Evolutionary conservation across 2,888 invertebrate species (phyloP).

Genomic region (Erebia ligea): DNA sequence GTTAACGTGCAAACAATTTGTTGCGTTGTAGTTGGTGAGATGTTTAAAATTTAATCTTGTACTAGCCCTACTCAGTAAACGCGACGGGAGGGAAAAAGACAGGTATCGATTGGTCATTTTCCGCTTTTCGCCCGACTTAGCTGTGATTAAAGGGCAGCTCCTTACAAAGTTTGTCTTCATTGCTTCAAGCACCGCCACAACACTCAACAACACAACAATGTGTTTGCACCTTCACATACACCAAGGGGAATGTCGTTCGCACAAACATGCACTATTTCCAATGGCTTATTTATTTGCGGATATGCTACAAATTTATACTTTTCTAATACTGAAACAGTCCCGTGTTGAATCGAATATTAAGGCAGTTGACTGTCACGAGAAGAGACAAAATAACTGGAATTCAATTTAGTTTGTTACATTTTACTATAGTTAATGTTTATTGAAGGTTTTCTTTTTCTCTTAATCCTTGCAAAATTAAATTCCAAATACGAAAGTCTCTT

Average conservation of each 20-base stretch:
- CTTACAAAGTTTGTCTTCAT: too few relatives aligned
- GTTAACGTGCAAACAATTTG: constrained; percentile 18
- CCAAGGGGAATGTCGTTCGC: constrained; percentile 44
- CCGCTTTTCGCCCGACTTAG: too few relatives aligned
- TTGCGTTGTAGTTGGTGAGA: background rate
- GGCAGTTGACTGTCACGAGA: constrained; percentile 25
- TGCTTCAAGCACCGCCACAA: too few relatives aligned
- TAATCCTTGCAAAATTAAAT: background rate
- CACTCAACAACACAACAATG: too few relatives aligned
- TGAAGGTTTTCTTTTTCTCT: background rate
- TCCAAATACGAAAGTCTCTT: constrained; percentile 3
- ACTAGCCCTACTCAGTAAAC: too few relatives aligned
- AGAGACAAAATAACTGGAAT: background rate
- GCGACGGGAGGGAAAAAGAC: too few relatives aligned
- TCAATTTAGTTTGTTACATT: background rate
- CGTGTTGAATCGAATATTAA: constrained; percentile 41
- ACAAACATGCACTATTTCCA: constrained; percentile 44
- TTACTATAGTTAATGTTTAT: too few relatives aligned
- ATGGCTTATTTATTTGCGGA: constrained; percentile 37
- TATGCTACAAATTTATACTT: constrained; percentile 64
- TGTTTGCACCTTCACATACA: constrained; percentile 21
- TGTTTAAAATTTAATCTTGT: too few relatives aligned
- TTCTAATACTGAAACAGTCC: constrained; percentile 74
- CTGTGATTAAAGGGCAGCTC: too few relatives aligned
- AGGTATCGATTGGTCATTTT: too few relatives aligned